Evolutionary conservation across 1,140 invertebrate species (phyloP), one percentile per base, ranked within the genome.

Genomic region (Dendrolimus kikuchii): DNA sequence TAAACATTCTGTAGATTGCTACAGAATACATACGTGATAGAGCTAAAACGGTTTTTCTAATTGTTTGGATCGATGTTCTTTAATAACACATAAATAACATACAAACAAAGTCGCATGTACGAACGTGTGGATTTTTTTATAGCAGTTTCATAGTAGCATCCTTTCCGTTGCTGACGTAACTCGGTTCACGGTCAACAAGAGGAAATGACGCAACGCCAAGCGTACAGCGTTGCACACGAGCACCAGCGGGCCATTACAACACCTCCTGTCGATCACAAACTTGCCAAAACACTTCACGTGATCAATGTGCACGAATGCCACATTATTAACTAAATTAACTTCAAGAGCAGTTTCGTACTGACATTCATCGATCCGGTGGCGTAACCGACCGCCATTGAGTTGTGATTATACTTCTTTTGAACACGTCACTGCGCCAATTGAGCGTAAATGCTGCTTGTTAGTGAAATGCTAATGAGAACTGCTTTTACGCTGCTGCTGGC

Each of bases 121-220:
- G 46, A 48, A 23, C 46, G 55, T 53, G 54, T 55, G 53, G 51
- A 64, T 51, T 62, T 62, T 63, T 55, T 60, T 41, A 53, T 72
- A 66, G 40, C 57, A 60, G 60, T 23, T 40, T 69, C 71, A 71
- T 81, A 77, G 80, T 74, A 77, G 74, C 78, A 79, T 83, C 80
- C 77, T 79, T 78, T 59, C 48, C 53, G 46, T 10, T 53, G 60
- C 57, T 80, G 76, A 86, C 77, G 81, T 84, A 80, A 82, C 74
- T 38, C 68, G 58, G 81, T 82, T 86, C 82, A 86, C 74, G 82
- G 82, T 79, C 82, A 77, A 49, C 69, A 56, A 71, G 67, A 84
- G 81, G 83, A 86, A 86, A 81, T 84, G 83, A 86, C 81, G 81
- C 77, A 80, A 77, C 59, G 60, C 43, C 50, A 58, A 48, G 53